Percentiles rank a stretch among this genome's conserved stretches.
phyloP scores from a whole-genome alignment of 1,140 invertebrate genomes.

The Cyphomyrmex costatus region DNA sequence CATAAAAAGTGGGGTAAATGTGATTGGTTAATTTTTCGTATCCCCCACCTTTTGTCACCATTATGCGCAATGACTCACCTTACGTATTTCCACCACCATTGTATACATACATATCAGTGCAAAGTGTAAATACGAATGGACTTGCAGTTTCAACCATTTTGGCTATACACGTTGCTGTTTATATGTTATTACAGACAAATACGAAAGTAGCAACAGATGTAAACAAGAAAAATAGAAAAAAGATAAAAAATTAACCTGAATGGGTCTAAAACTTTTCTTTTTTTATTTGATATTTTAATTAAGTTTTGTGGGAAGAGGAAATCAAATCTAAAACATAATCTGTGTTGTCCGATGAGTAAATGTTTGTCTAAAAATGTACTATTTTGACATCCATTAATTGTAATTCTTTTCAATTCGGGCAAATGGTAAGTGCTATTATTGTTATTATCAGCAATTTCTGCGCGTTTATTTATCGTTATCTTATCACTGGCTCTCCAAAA shows the following conservation, averaged over 20 bases:
- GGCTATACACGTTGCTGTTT: neutral
- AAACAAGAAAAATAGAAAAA: neutral
- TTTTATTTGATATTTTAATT: neutral
- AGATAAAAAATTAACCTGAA: neutral
- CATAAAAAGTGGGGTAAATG: too few relatives aligned
- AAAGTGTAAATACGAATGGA: neutral
- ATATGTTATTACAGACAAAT: neutral
- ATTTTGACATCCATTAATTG: neutral
- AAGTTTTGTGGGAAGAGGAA: neutral
- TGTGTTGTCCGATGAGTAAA: neutral
- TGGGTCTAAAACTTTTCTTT: neutral
- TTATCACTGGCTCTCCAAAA: slow-evolving; percentile 3
- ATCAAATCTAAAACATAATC: neutral
- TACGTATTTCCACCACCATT: too few relatives aligned
- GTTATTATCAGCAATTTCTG: neutral
- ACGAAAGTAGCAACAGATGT: neutral
- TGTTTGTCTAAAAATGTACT: slow-evolving; percentile 2
- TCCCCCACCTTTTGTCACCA: too few relatives aligned
- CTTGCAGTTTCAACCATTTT: neutral
- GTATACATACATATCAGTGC: too few relatives aligned
- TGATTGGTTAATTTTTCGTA: too few relatives aligned
- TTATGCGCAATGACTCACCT: too few relatives aligned
- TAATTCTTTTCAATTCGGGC: neutral
- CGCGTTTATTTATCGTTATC: neutral
- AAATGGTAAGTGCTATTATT: slow-evolving; percentile 62